Base-by-base conservation (phyloP, 2,797 vertebrate genomes). In the Nyctalus aviator region DNA sequence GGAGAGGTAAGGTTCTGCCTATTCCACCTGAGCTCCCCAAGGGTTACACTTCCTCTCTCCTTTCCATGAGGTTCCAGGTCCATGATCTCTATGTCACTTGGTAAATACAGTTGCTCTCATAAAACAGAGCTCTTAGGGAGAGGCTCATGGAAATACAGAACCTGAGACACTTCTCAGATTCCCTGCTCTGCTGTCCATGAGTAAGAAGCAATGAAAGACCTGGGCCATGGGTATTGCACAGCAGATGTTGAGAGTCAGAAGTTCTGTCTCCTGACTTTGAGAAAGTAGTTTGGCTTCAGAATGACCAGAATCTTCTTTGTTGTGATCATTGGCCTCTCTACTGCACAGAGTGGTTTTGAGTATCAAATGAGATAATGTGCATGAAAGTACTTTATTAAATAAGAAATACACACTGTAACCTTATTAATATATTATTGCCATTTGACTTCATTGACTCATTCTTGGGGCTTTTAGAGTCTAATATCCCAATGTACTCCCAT, bases 211-310 rank as follows among this genome's bases (percentile, higher is more conserved):
- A 13, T 50, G 44, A 41, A 9, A 21, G 41, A 30, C 14, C 46
- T 20, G 5, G 27, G 46, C 27, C 46, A 20, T 75, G 72, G 17
- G 30, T 12, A 2, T 50, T n/a, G 23, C 23, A 8, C 32, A 48
- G 1, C 0, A 44, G 37, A 12, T 35, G 4, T 6, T 0, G 0
- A 55, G 71, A 62, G 17, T 50, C 53, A 55, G 8, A 50, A 27
- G 3, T 59, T 48, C 15, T 59, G 21, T n/a, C 18, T 44, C n/a
- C 30, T 66, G n/a, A 66, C 8, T 66, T 66, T 32, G 64, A 32
- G 64, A 32, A 32, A 18, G 64, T 18, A 32, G 6, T 66, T 15
- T 66, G 30, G 14, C 30, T n/a, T n/a, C 30, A 66, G 64, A n/a
- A 64, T 66, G 15, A 66, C 18, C 64, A 18, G 15, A 66, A 18